phyloP scores from a whole-genome alignment of 35 echinoderm and acorn worm genomes.

The Eucidaris tribuloides region DNA sequence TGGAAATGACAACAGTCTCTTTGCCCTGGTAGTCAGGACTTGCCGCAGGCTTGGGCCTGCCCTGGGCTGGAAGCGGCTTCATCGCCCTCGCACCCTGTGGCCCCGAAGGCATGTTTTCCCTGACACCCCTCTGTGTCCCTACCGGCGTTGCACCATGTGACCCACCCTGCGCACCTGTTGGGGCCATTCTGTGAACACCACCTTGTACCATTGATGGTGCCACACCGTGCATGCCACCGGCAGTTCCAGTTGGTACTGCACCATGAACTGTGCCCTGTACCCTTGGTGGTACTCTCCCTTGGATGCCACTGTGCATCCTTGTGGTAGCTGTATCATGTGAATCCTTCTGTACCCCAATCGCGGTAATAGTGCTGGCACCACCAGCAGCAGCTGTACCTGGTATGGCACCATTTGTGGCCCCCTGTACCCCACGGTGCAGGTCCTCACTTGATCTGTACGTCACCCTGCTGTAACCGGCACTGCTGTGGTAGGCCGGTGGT shows the following conservation, averaged over 20 bases:
- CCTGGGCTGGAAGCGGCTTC: not conserved
- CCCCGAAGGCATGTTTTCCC: not conserved
- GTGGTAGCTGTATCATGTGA: too few species aligned
- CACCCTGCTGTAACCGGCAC: not conserved
- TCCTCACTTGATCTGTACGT: not conserved
- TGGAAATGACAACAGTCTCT: constrained; percentile 34
- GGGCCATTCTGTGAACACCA: not conserved
- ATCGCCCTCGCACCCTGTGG: not conserved
- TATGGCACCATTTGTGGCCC: not conserved
- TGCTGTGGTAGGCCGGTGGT: constrained; percentile 19
- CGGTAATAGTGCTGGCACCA: too few species aligned
- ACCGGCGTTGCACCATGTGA: not conserved
- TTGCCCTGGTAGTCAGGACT: not conserved
- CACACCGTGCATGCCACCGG: not conserved
- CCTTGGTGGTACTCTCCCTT: too few species aligned
- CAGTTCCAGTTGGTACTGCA: not conserved
- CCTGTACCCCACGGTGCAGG: not conserved
- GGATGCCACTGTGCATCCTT: too few species aligned
- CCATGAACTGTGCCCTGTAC: not conserved
- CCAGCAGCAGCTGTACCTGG: not conserved
- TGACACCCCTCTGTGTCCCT: not conserved
- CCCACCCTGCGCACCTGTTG: not conserved
- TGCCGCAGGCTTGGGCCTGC: not conserved
- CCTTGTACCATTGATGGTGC: too few species aligned
- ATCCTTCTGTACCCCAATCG: too few species aligned